Percentiles rank a stretch among this genome's conserved stretches.
Evolutionary conservation across 2,113 vertebrate species (phyloP).

Genomic region (Nerophis lumbriciformis): DNA sequence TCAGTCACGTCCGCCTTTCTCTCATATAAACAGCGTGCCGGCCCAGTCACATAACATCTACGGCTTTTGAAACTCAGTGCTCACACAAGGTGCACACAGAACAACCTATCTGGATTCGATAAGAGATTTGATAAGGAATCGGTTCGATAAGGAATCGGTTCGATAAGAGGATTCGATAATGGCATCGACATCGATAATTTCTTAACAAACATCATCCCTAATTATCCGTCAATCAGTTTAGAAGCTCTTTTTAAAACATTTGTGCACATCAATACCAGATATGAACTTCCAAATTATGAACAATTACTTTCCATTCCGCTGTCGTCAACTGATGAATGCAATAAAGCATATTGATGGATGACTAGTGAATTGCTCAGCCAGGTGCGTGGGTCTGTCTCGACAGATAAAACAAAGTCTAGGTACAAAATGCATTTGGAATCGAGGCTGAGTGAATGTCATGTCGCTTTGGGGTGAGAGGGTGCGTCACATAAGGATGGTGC

Average conservation of each 20-base stretch:
- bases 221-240: not conserved
- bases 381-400: not conserved
- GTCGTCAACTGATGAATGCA: not conserved
- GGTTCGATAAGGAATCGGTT: too few relatives aligned
- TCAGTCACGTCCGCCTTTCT: too few relatives aligned
- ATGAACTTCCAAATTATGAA: not conserved
- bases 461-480: not conserved
- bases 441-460: conserved; percentile 1
- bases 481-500: conserved; percentile 8
- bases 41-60: too few relatives aligned
- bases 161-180: too few relatives aligned
- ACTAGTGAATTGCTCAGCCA: not conserved
- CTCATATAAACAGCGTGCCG: too few relatives aligned
- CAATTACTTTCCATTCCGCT: not conserved
- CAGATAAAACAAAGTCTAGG: not conserved
- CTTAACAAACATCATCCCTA: too few relatives aligned
- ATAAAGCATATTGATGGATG: conserved; percentile 1
- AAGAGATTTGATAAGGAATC: too few relatives aligned
- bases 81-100: too few relatives aligned
- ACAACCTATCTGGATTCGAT: too few relatives aligned
- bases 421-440: not conserved
- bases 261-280: not conserved
- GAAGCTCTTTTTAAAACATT: not conserved
- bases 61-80: too few relatives aligned
- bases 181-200: too few relatives aligned